Percentiles rank a stretch among this genome's conserved stretches.
phyloP scores from a whole-genome alignment of 2,113 vertebrate genomes.

The Lucifuga dentata region DNA sequence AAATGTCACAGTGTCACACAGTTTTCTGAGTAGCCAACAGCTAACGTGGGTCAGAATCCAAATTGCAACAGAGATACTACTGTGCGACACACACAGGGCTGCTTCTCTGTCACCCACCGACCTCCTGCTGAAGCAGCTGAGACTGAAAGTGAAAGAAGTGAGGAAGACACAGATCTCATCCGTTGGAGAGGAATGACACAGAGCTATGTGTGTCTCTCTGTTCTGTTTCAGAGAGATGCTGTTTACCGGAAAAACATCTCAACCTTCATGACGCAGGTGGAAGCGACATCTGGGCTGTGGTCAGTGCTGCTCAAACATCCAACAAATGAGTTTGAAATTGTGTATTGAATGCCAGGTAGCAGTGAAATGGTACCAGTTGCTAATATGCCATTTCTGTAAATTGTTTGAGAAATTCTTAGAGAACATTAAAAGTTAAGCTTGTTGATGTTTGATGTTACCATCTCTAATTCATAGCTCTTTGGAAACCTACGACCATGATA shows the following conservation, averaged over 20 bases:
- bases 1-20: conserved; percentile 43
- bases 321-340: no score
- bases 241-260: conserved; percentile 13
- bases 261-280: conserved; percentile 37
- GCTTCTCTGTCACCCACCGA: conserved; percentile 57
- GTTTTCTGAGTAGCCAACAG: conserved; percentile 45
- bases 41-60: conserved; percentile 59
- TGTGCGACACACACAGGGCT: conserved; percentile 65
- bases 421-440: no score
- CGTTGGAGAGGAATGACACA: neutral
- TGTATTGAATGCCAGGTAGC: neutral
- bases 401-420: no score
- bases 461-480: no score
- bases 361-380: neutral
- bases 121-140: no score
- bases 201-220: conserved; percentile 42
- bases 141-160: conserved; percentile 12
- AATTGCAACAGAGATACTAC: conserved; percentile 62
- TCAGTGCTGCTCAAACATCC: neutral
- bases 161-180: conserved; percentile 31
- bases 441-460: no score
- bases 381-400: no score
- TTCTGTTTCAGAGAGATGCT: conserved; percentile 41
- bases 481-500: no score
- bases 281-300: conserved; percentile 1